Evolutionary conservation across 2,113 vertebrate genomes (phyloP), one percentile per base, ranked within the genome.

Genomic region (Narcine bancroftii): DNA sequence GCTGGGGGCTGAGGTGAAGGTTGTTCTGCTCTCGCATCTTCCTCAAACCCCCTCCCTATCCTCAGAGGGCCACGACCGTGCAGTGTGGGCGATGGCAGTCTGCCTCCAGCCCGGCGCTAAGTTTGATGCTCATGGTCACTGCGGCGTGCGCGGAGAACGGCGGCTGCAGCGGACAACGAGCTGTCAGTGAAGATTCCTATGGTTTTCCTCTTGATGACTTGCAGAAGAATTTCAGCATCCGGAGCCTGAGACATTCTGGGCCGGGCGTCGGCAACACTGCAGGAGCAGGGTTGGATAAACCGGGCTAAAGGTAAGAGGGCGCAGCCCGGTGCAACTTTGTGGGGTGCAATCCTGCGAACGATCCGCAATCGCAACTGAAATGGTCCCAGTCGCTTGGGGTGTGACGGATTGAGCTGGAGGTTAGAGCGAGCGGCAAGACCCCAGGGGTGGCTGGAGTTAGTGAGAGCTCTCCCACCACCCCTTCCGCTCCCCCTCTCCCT

Each of bases 271-370:
- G 11, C 79, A 53, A 47, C 45, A 29, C 21, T 29, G 45, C 47
- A n/a, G 29, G 45, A 33, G 79, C 29, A 29, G 29, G 29, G 9
- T 47, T 83, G 79, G 47, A 53, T 29, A 83, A 53, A 29, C 47
- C 79, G 26, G 79, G 79, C 79, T 83, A 53, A 83, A 83, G 79
- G 79, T 83, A 83, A 83, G 45, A 24, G 7, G 45, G 75, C 39
- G 36, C 36, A 21, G 36, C 11, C 75, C 75, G 36, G 21, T 39
- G 19, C 76, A 81, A 81, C 42, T 81, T 53, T 56, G 29, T 0
- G 10, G 29, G 11, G 13, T 53, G 45, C 15, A 53, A 33, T 79
- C 17, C 0, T 29, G 3, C 36, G 11, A 6, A 71, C 65, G 6
- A 45, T 45, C 42, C 19, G 75, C 75, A 45, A 19, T 45, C 19